Evolutionary conservation across 2,113 vertebrate species (phyloP).

Genomic region (Oryzias woworae): DNA sequence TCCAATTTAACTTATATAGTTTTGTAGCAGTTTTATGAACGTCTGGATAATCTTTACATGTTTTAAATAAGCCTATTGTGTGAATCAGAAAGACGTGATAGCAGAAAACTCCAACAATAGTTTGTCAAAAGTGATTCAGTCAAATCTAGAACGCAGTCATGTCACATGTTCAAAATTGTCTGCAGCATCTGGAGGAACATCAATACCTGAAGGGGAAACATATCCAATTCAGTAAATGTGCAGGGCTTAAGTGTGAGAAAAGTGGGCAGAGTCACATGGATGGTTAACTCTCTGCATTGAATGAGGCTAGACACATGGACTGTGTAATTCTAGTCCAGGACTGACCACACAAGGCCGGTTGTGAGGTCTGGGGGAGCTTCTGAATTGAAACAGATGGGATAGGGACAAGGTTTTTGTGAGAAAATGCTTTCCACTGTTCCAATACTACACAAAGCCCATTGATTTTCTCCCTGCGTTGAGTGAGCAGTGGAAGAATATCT

Average conservation of each 20-base stretch:
- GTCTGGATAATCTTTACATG: background rate
- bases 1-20: no score
- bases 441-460: slow-evolving; percentile 72
- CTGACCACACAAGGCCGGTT: slow-evolving; percentile 70
- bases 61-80: no score
- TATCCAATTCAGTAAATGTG: slow-evolving; percentile 30
- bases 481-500: slow-evolving; percentile 68
- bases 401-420: slow-evolving; percentile 54
- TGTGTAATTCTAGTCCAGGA: slow-evolving; percentile 71
- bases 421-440: slow-evolving; percentile 74
- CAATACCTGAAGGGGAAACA: slow-evolving; percentile 18
- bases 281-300: slow-evolving; percentile 57
- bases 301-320: slow-evolving; percentile 68
- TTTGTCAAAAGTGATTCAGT: background rate
- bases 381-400: slow-evolving; percentile 77
- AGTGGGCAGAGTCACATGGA: slow-evolving; percentile 37
- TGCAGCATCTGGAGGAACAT: slow-evolving; percentile 40
- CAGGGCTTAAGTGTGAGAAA: slow-evolving; percentile 47
- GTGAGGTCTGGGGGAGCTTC: slow-evolving; percentile 53
- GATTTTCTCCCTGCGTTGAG: slow-evolving; percentile 69
- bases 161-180: slow-evolving; percentile 6
- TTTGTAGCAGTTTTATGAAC: no score
- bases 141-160: slow-evolving; percentile 2
- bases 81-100: no score
- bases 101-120: no score